Base-by-base conservation (phyloP, 2,113 vertebrate genomes). In the Mionectes macconnelli region DNA sequence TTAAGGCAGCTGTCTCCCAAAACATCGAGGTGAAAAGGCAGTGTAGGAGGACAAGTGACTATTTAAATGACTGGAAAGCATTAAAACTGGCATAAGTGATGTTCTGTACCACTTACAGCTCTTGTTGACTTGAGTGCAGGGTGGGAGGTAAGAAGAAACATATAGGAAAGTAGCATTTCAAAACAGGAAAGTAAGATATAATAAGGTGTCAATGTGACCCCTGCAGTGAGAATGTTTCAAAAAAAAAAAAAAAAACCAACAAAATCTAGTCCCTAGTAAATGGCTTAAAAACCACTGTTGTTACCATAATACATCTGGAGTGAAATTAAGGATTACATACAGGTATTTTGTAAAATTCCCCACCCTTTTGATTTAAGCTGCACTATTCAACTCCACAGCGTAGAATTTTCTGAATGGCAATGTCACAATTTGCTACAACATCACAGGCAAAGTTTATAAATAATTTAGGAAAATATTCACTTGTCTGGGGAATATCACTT, bases 351-450 rank as follows among this genome's bases (percentile, higher is more conserved):
- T 42, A 84, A 84, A 94, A 84, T 84, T 76, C 44, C 28, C 80
- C 57, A 73, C 33, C 27, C 10, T 85, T 91, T 47, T 67, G 35
- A 88, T 88, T 94, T n/a, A 84, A 74, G 19, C 25, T 44, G 30
- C 39, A 53, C 8, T 73, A 52, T 49, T 87, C 55, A 63, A 23
- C 31, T 40, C 47, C 92, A 91, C 31, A 23, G 37, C 4, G 2
- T 53, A 76, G 66, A 90, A 94, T 97, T 96, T 96, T 93, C 84
- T 87, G 82, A 96, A 96, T 79, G 81, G 68, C 90, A 89, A 79
- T 88, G 84, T 56, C 90, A 81, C 3, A 4, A 69, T 90, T 92
- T 94, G 45, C 45, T 91, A 74, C 35, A 84, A 44, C 21, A 78
- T 64, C 73, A 72, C 23, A 45, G 19, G 25, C 31, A 78, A 80